Conservation (phyloP, 2,113 vertebrate species). For the Myotis davidii region DNA sequence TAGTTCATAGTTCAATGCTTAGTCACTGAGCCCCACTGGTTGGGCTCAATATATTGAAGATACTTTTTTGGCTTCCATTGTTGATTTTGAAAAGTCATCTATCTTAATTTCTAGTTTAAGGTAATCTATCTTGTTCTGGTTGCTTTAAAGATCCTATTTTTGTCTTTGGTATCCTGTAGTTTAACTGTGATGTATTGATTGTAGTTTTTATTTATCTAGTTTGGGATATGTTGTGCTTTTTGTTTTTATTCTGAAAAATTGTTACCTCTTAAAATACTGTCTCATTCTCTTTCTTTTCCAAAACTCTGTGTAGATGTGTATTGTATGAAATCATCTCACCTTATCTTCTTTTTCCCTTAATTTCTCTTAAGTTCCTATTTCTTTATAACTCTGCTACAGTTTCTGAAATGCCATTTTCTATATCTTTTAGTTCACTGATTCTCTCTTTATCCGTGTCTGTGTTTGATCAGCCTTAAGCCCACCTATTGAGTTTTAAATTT, state of each 20-base stretch:
- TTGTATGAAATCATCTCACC: not conserved
- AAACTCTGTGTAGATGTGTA: not conserved
- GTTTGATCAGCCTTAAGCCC: not conserved
- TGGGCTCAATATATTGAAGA: not conserved
- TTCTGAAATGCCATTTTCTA: not conserved
- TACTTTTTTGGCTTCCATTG: not conserved
- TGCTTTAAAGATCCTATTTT: not conserved
- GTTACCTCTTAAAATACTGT: not conserved
- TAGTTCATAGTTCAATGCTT: too few relatives aligned
- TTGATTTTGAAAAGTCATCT: conserved; percentile 13
- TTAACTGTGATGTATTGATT: not conserved
- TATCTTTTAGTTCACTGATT: conserved; percentile 19
- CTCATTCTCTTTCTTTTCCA: not conserved
- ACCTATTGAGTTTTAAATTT: conserved; percentile 11
- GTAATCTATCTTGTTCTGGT: not conserved
- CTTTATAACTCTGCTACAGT: not conserved
- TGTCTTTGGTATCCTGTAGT: not conserved
- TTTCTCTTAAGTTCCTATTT: conserved; percentile 1
- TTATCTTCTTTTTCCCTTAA: not conserved
- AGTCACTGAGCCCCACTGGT: too few relatives aligned
- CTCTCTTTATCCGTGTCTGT: not conserved
- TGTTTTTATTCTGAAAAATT: conserved; percentile 33
- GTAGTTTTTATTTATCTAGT: not conserved
- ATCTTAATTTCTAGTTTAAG: conserved; percentile 40
- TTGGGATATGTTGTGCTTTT: not conserved